phyloP scores from a whole-genome alignment of 2,888 invertebrate genomes.

The Stenotaenia linearis region DNA sequence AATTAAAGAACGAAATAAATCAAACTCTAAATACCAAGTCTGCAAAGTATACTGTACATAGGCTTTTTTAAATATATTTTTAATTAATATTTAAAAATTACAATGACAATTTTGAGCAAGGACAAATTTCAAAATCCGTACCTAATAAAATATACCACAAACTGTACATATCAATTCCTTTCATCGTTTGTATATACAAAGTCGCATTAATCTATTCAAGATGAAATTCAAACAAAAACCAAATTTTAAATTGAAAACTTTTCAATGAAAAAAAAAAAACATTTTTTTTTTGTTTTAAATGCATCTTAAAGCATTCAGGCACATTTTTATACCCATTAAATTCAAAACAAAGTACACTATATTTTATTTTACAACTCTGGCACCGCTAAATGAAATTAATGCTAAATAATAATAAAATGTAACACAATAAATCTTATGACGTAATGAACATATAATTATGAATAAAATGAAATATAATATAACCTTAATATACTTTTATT shows the following conservation, averaged over 20 bases:
- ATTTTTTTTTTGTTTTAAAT: background rate
- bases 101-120: background rate
- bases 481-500: background rate
- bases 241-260: background rate
- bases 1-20: background rate
- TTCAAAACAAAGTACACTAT: background rate
- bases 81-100: background rate
- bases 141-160: background rate
- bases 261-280: background rate
- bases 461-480: too few relatives aligned
- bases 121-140: background rate
- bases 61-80: background rate
- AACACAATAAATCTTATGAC: background rate
- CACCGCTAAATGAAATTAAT: background rate
- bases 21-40: background rate
- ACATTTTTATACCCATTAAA: background rate
- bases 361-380: background rate
- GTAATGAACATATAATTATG: background rate
- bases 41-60: background rate
- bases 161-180: background rate
- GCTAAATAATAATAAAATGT: background rate
- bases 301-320: background rate
- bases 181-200: background rate
- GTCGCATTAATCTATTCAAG: background rate
- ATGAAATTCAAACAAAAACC: background rate